phyloP scores from a whole-genome alignment of 2,888 invertebrate species.

The Scelioninae gen. 2 region DNA sequence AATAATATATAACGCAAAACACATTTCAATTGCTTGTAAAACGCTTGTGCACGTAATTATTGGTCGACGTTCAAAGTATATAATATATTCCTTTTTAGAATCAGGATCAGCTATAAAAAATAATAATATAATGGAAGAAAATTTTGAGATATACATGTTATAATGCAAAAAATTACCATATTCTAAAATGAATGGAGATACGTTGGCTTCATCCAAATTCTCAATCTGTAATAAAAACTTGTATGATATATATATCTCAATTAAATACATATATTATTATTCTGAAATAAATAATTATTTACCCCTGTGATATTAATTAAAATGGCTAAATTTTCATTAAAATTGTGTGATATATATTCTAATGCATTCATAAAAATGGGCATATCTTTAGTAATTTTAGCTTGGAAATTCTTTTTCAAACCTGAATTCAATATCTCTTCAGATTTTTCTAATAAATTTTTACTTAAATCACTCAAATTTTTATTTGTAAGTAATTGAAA shows the following conservation, averaged over 20 bases:
- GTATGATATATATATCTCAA: background rate
- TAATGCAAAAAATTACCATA: conserved; percentile 24
- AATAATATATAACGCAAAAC: conserved; percentile 34
- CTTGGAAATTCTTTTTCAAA: conserved; percentile 32
- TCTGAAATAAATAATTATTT: background rate
- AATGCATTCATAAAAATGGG: conserved; percentile 29
- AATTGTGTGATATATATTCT: conserved; percentile 35
- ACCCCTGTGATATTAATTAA: conserved; percentile 34
- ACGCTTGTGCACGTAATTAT: conserved; percentile 14
- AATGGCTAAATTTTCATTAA: conserved; percentile 35
- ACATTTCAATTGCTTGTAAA: conserved; percentile 29
- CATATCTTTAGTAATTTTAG: conserved; percentile 35
- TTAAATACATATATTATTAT: too few species aligned
- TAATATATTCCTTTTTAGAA: conserved; percentile 27
- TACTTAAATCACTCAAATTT: conserved; percentile 22
- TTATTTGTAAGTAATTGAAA: conserved; percentile 29
- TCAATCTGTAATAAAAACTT: conserved; percentile 28
- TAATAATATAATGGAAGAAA: background rate
- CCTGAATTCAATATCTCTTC: conserved; percentile 36
- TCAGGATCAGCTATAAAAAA: conserved; percentile 26
- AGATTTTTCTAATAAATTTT: conserved; percentile 26
- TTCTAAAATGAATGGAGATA: conserved; percentile 30
- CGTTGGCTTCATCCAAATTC: conserved; percentile 36
- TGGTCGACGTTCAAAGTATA: conserved; percentile 26
- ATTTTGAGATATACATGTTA: background rate